phyloP scores from a whole-genome alignment of 2,888 invertebrate species.

The Callinectes sapidus region DNA sequence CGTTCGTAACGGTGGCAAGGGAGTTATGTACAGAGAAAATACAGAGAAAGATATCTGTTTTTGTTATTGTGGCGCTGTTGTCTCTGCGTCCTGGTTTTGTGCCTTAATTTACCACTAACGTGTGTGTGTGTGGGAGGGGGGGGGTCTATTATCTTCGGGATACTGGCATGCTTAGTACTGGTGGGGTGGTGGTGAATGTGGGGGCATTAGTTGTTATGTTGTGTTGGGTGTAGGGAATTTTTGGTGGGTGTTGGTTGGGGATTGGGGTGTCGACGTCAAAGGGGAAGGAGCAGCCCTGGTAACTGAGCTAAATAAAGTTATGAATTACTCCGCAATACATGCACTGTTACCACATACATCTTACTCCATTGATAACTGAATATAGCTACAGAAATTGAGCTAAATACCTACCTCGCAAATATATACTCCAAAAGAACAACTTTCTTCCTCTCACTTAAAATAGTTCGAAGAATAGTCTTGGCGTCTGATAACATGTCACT shows the following conservation, averaged over 20 bases:
- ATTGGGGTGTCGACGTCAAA: not conserved
- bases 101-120: not conserved
- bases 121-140: not conserved
- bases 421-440: not conserved
- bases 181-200: not conserved
- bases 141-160: not conserved
- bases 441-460: not conserved
- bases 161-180: not conserved
- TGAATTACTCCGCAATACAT: slow-evolving; percentile 27
- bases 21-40: not conserved
- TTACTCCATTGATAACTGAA: slow-evolving; percentile 24
- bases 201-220: not conserved
- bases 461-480: not conserved
- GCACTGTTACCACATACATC: slow-evolving; percentile 27
- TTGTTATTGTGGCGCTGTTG: not conserved
- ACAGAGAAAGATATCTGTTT: not conserved
- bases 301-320: slow-evolving; percentile 30
- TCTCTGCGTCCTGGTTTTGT: not conserved
- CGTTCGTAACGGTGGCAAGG: not conserved
- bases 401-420: slow-evolving; percentile 18
- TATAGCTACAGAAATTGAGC: slow-evolving; percentile 35
- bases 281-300: slow-evolving; percentile 27
- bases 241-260: not conserved
- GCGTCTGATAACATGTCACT: not conserved
- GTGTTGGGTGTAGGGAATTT: not conserved